Evolutionary conservation across 2,113 vertebrate species (phyloP).

Genomic region (Hepsetus odoe): DNA sequence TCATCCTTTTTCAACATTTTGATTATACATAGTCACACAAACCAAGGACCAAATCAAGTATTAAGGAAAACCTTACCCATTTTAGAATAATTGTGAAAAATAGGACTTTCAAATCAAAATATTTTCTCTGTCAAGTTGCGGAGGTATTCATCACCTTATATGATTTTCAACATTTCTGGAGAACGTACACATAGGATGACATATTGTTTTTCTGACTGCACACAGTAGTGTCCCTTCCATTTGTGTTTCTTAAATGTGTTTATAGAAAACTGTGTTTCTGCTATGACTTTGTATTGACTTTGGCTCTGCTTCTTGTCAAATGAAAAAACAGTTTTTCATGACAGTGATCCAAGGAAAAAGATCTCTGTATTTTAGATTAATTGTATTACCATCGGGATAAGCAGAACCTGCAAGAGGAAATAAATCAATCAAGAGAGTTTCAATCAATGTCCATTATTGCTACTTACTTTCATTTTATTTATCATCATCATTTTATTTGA

Average conservation of each 20-base stretch:
- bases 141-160: no score
- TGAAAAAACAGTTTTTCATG: slow-evolving; percentile 42
- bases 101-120: no score
- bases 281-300: slow-evolving; percentile 46
- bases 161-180: no score
- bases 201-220: no score
- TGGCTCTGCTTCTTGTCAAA: slow-evolving; percentile 39
- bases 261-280: slow-evolving; percentile 54
- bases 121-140: no score
- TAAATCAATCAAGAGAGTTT: slow-evolving; percentile 25
- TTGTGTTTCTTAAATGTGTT: slow-evolving; percentile 53
- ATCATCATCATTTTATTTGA: no score
- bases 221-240: slow-evolving; percentile 46
- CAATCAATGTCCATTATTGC: slow-evolving; percentile 1
- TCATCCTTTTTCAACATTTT: no score
- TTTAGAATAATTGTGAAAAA: no score
- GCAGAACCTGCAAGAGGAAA: slow-evolving; percentile 53
- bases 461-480: slow-evolving; percentile 5
- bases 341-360: slow-evolving; percentile 52
- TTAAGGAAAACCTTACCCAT: no score
- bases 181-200: no score
- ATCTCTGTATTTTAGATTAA: slow-evolving; percentile 51
- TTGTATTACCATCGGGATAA: slow-evolving; percentile 55
- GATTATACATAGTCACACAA: no score
- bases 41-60: no score